A percentile compares a stretch with the other conserved stretches of the same genome.
These are phyloP conservation scores for Microplitis deprimator DNA, from an alignment of 2,888 invertebrate genomes.

Conservation along the genomic window DNA sequence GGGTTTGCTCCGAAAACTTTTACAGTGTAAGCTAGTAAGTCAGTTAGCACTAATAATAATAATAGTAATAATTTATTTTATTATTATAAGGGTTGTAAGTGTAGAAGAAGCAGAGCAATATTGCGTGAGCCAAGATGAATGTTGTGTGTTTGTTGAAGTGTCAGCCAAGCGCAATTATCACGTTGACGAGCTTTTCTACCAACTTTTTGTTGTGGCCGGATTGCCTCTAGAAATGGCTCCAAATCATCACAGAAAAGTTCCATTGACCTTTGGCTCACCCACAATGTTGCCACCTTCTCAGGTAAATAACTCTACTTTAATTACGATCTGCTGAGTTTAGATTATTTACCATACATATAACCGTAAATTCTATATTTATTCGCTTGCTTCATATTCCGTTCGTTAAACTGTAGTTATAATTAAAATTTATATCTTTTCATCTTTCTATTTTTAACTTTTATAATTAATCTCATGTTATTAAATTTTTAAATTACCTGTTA, in stretches of 20 bases:
- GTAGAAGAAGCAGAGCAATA: slow-evolving; percentile 85
- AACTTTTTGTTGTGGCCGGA: slow-evolving; percentile 86
- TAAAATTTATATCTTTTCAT: too few relatives aligned
- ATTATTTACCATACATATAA: too few relatives aligned
- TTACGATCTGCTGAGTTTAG: background rate
- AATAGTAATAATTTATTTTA: background rate
- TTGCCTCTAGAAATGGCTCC: slow-evolving; percentile 91
- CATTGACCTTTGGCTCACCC: slow-evolving; percentile 80
- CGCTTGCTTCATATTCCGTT: too few relatives aligned
- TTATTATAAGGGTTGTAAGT: slow-evolving; percentile 78
- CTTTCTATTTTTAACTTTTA: too few relatives aligned
- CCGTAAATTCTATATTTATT: too few relatives aligned
- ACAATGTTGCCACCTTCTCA: slow-evolving; percentile 80
- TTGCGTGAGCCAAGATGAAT: slow-evolving; percentile 82
- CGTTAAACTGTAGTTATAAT: too few relatives aligned
- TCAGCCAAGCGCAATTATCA: slow-evolving; percentile 87
- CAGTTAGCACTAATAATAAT: background rate
- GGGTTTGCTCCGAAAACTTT: too few relatives aligned
- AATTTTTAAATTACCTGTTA: too few relatives aligned
- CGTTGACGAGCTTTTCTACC: slow-evolving; percentile 88
- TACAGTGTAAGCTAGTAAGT: too few relatives aligned
- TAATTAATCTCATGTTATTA: too few relatives aligned
- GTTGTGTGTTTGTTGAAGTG: slow-evolving; percentile 86
- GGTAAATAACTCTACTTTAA: slow-evolving; percentile 48
- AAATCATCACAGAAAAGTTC: slow-evolving; percentile 86